Conservation (phyloP, 2,888 invertebrate genomes). For the Drosophila aldrichi region DNA sequence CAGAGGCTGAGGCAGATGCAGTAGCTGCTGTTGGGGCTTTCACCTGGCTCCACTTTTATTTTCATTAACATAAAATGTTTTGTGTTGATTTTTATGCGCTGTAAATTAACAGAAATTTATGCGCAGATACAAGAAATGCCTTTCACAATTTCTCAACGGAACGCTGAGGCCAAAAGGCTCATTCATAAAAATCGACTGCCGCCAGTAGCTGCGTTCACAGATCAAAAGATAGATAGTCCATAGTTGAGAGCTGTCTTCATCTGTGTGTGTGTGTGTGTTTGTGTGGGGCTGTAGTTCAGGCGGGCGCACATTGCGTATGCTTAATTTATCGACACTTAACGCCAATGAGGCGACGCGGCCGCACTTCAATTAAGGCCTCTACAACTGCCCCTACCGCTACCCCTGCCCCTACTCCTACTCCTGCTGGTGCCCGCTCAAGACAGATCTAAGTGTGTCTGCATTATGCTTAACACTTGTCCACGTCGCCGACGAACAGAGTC, state of each 20-base stretch:
- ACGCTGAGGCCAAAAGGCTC: slow-evolving; percentile 17
- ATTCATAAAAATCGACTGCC: slow-evolving; percentile 42
- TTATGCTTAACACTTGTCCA: slow-evolving; percentile 82
- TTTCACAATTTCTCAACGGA: slow-evolving; percentile 53
- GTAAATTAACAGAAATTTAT: slow-evolving; percentile 76
- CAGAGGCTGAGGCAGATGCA: background rate
- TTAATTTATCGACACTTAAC: slow-evolving; percentile 83
- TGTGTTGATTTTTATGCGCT: slow-evolving; percentile 76
- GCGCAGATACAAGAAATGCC: slow-evolving; percentile 47
- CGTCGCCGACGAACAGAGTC: slow-evolving; percentile 65
- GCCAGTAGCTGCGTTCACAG: slow-evolving; percentile 35
- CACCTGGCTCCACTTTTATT: slow-evolving; percentile 65
- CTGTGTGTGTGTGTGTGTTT: background rate
- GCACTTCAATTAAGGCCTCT: slow-evolving; percentile 73
- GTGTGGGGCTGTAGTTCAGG: slow-evolving; percentile 5
- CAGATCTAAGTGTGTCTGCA: slow-evolving; percentile 66
- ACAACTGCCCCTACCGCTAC: background rate
- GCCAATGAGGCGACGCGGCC: slow-evolving; percentile 76
- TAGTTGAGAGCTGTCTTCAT: background rate
- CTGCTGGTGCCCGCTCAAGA: background rate
- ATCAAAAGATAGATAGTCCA: slow-evolving; percentile 28
- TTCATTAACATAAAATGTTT: slow-evolving; percentile 82
- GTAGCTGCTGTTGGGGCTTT: slow-evolving; percentile 46
- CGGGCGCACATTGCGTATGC: slow-evolving; percentile 67
- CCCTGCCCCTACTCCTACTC: background rate